Evolutionary conservation across 2,113 vertebrate species (phyloP).

Genomic region (Melanostigma gelatinosum): DNA sequence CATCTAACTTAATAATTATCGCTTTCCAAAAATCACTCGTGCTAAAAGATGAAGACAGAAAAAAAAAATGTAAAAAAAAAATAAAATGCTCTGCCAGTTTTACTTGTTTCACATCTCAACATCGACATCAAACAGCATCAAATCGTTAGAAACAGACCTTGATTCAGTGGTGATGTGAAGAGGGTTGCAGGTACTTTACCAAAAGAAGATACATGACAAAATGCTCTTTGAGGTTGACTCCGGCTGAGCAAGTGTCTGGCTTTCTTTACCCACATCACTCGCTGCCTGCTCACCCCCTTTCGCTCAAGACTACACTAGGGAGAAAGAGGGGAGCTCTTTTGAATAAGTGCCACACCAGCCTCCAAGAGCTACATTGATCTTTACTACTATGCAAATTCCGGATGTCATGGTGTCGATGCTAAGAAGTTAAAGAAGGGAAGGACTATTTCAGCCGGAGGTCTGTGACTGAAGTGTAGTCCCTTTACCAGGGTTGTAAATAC

Average conservation of each 20-base stretch:
- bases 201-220: constrained; percentile 68
- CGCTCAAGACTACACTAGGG: constrained; percentile 60
- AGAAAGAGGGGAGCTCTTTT: constrained; percentile 62
- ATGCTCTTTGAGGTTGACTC: constrained; percentile 72
- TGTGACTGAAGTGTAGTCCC: constrained; percentile 50
- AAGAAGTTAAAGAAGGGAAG: constrained; percentile 63
- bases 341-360: constrained; percentile 71
- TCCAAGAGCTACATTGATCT: constrained; percentile 73
- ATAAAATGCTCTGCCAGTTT: constrained; percentile 28
- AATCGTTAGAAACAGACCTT: constrained; percentile 51
- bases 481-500: constrained; percentile 69
- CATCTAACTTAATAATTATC: constrained; percentile 75
- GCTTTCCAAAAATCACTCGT: constrained; percentile 52
- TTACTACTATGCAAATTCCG: constrained; percentile 79
- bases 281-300: constrained; percentile 55
- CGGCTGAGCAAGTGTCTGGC: constrained; percentile 55
- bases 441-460: constrained; percentile 67
- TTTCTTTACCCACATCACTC: constrained; percentile 70
- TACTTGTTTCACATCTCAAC: constrained; percentile 51
- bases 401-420: constrained; percentile 71
- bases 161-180: constrained; percentile 62
- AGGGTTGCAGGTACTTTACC: constrained; percentile 65
- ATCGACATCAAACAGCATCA: constrained; percentile 67
- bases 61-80: not conserved
- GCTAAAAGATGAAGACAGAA: constrained; percentile 30